These are phyloP conservation scores for Tribolium castaneum DNA, from an alignment of 1,140 invertebrate species.

Conservation along the genomic window DNA sequence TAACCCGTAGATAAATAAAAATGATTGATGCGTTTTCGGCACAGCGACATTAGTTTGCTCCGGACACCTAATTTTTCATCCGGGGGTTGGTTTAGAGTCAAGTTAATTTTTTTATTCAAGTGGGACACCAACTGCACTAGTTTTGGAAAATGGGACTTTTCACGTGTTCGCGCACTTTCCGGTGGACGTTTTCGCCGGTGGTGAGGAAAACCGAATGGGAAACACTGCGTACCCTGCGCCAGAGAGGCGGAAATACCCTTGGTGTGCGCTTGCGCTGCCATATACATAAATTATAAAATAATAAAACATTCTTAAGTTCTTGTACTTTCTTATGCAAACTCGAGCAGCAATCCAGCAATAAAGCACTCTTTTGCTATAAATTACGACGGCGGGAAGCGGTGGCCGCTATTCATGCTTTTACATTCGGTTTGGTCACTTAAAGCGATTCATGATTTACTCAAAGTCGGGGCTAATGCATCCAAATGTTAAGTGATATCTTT, in stretches of 20 bases:
- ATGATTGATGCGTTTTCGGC: constrained; percentile 6
- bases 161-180: constrained; percentile 16
- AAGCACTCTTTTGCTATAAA: not conserved
- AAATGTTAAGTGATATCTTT: not conserved
- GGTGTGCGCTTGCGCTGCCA: constrained; percentile 30
- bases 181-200: constrained; percentile 14
- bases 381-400: not conserved
- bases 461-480: not conserved
- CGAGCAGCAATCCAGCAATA: not conserved
- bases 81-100: not conserved
- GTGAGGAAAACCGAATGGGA: constrained; percentile 37
- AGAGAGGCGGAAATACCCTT: constrained; percentile 29
- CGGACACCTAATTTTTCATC: not conserved
- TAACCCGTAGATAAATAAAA: constrained; percentile 3
- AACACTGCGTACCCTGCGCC: constrained; percentile 37
- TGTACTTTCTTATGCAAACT: not conserved
- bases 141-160: not conserved
- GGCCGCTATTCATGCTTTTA: not conserved
- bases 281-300: constrained; percentile 41
- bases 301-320: not conserved
- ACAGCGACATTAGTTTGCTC: constrained; percentile 1
- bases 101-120: not conserved
- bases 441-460: not conserved
- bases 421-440: not conserved
- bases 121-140: no score